Base-by-base conservation (phyloP, 2,113 vertebrate species). In the Poeciliopsis turrubarensis region DNA sequence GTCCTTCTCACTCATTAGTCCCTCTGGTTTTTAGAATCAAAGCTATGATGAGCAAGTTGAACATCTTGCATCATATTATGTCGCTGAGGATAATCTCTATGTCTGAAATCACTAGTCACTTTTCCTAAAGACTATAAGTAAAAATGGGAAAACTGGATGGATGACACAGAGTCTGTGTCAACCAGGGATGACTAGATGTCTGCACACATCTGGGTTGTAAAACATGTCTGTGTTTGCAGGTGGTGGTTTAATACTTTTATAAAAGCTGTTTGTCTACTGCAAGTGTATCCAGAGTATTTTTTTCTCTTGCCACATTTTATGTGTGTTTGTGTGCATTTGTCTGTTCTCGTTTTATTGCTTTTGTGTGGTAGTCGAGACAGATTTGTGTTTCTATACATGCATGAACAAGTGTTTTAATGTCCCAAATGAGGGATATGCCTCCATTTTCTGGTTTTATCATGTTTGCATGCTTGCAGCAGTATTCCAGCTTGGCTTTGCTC, bases 171-270 rank as follows among this genome's bases (percentile, higher is more conserved):
- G 67, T 90, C 80, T 83, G 77, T 37, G 10, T 37, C 34, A 83
- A 83, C 80, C 57, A 12, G n/a, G 68, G 34, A 89, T 88, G 87
- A 89, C 80, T 88, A 69, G 70, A 84, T 77, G 81, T 91, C 87
- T 87, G 74, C 74, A 88, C 73, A 85, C 78, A 83, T 87, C 85
- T 86, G 60, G 79, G 64, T 62, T 86, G 84, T 86, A 80, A 87
- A 82, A 74, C 17, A 29, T 30, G 64, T 73, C 61, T 25, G 34
- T 26, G 31, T 37, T 39, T 61, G 63, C 14, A 30, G 25, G n/a
- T 62, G 54, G 66, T 51, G 44, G 26, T 79, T 37, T 39, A 77
- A 79, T 75, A 70, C 70, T 30, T 76, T 57, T 8, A 15, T 34
- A n/a, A 57, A 34, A 34, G 11, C 57, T 60, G 65, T 84, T 61